These are phyloP conservation scores for Sitobion miscanthi DNA, from an alignment of 1,140 invertebrate species.

Conservation along the genomic window DNA sequence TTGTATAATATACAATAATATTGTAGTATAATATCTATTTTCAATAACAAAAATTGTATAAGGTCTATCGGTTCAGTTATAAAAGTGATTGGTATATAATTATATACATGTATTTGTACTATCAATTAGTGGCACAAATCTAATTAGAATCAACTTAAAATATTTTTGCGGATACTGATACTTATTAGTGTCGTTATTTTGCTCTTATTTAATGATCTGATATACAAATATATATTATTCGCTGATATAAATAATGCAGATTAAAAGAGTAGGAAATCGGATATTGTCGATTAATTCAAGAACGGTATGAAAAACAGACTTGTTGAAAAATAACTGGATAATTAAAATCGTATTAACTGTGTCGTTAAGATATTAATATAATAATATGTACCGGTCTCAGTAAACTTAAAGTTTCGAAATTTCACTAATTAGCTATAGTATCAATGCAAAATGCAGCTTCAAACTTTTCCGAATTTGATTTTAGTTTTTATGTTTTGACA, in stretches of 20 bases:
- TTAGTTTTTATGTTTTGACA: background rate
- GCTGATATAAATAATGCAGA: background rate
- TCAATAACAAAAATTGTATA: background rate
- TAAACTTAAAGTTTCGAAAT: background rate
- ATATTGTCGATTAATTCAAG: background rate
- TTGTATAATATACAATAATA: too few species aligned
- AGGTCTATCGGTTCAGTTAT: background rate
- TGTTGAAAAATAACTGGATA: background rate
- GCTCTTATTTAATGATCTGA: background rate
- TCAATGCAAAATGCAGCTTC: background rate
- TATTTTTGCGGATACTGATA: background rate
- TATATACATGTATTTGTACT: background rate
- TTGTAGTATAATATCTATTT: background rate
- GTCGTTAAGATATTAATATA: background rate
- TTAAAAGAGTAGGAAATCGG: constrained; percentile 13
- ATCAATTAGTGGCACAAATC: background rate
- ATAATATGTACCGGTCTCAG: background rate
- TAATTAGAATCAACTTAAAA: background rate
- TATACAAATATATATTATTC: background rate
- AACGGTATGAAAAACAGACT: background rate
- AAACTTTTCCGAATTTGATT: background rate
- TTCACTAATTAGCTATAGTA: background rate
- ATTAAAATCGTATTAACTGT: constrained; percentile 16
- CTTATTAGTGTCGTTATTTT: background rate
- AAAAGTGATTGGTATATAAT: background rate